Base-by-base conservation (phyloP, 2,888 invertebrate species). In the Aplocera efformata region DNA sequence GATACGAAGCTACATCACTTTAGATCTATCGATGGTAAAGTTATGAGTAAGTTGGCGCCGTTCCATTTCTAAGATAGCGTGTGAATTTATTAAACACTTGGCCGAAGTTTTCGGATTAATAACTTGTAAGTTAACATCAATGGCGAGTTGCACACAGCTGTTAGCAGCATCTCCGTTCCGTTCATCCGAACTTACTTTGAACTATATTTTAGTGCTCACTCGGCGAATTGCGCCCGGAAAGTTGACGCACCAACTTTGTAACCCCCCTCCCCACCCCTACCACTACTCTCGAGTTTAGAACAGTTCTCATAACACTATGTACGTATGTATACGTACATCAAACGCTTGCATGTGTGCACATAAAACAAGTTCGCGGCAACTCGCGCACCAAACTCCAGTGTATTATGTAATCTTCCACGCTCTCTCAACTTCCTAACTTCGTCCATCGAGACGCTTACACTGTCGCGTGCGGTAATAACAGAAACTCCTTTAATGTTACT, bases 141-240 rank as follows among this genome's bases (percentile, higher is more conserved):
- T 59, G 55, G 56, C 49, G 55, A 60, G 52, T 60, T 53, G 44
- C 50, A 49, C 59, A 51, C 62, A 63, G 58, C 56, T 58, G 61
- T 47, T 54, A 49, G 58, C 47, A 61, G 58, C 65, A 55, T 61
- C 64, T 57, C 55, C 58, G 63, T 59, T 62, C 60, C 58, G 52
- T 58, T 36, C 56, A 50, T 56, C 56, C 46, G 52, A 63, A 69
- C 63, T 71, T 68, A 73, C 67, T 77, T 76, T 74, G 77, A 73
- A 77, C 79, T 79, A 79, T 74, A 79, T 77, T 75, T 74, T 68
- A 72, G 65, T 60, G 67, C 67, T 62, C 62, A 67, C 63, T 67
- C 64, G 50, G 62, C 63, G 72, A 68, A 70, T 72, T 60, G 66
- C 61, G 63, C 63, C 60, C 51, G 57, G 60, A 65, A 66, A 74